A percentile compares a stretch with the other conserved stretches of the same genome.
phyloP scores from a whole-genome alignment of 2,888 invertebrate genomes.

The Cylloceria caligata region DNA sequence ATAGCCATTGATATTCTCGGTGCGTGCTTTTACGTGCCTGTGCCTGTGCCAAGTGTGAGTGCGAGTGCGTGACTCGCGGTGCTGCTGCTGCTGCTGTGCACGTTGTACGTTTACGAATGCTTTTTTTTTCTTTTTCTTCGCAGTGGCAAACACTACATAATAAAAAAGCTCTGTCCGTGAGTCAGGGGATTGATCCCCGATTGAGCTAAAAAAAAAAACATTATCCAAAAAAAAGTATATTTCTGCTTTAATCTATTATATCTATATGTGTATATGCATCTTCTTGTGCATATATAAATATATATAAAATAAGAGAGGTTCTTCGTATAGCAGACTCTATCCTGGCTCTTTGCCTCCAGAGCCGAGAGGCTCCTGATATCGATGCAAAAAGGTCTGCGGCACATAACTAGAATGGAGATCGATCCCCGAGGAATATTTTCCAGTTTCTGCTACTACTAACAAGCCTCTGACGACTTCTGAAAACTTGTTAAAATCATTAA shows the following conservation, averaged over 20 bases:
- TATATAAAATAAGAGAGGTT: background rate
- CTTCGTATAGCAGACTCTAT: background rate
- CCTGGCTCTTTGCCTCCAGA: background rate
- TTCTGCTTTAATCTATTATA: background rate
- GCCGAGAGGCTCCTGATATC: conserved; percentile 13
- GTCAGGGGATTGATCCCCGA: conserved; percentile 52
- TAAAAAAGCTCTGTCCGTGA: background rate
- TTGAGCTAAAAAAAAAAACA: conserved; percentile 3
- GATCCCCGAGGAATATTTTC: conserved; percentile 45
- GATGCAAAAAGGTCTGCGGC: background rate
- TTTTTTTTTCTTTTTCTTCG: conserved; percentile 4
- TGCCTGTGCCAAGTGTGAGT: conserved; percentile 38
- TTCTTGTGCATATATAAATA: conserved; percentile 11
- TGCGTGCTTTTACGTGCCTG: conserved; percentile 50
- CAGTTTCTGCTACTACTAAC: conserved; percentile 60
- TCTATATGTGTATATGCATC: background rate
- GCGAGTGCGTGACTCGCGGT: conserved; percentile 57
- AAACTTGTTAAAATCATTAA: background rate
- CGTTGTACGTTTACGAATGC: background rate
- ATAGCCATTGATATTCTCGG: conserved; percentile 66
- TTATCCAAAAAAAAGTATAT: background rate
- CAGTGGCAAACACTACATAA: background rate
- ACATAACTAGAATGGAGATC: conserved; percentile 54
- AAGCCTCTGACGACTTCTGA: conserved; percentile 3
- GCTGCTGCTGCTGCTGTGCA: too few species aligned